Conservation (phyloP, 1,140 invertebrate genomes). For the Oedothorax gibbosus region DNA sequence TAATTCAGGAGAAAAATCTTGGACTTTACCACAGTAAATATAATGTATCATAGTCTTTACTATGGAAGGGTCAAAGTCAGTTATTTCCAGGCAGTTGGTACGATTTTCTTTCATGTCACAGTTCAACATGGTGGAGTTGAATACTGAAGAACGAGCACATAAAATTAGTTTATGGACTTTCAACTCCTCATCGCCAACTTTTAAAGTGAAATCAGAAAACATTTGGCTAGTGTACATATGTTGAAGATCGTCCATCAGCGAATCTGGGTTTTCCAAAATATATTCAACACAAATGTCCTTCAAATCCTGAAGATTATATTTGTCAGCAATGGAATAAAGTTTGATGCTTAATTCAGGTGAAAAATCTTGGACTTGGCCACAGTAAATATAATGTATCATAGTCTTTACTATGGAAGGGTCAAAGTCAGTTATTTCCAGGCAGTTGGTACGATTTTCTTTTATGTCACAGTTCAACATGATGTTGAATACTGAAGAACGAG, state of each 20-base stretch:
- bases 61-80: not conserved
- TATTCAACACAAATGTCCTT: not conserved
- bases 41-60: not conserved
- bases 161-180: conserved; percentile 66
- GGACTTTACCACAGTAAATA: not conserved
- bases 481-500: conserved; percentile 67
- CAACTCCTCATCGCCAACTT: conserved; percentile 63
- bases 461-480: conserved; percentile 66
- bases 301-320: conserved; percentile 11
- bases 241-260: conserved; percentile 1
- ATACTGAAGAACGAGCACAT: conserved; percentile 67
- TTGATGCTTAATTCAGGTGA: not conserved
- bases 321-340: not conserved
- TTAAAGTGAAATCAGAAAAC: conserved; percentile 1
- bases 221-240: not conserved
- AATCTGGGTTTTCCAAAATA: not conserved
- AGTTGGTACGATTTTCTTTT: conserved; percentile 48
- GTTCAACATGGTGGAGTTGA: conserved; percentile 67
- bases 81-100: conserved; percentile 8
- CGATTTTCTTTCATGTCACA: conserved; percentile 61
- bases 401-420: not conserved
- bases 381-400: conserved; percentile 10
- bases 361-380: not conserved
- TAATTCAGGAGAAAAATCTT: not conserved
- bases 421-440: conserved; percentile 20